These are phyloP conservation scores for Lerista edwardsae DNA, from an alignment of 2,797 vertebrate species.

Conservation along the genomic window DNA sequence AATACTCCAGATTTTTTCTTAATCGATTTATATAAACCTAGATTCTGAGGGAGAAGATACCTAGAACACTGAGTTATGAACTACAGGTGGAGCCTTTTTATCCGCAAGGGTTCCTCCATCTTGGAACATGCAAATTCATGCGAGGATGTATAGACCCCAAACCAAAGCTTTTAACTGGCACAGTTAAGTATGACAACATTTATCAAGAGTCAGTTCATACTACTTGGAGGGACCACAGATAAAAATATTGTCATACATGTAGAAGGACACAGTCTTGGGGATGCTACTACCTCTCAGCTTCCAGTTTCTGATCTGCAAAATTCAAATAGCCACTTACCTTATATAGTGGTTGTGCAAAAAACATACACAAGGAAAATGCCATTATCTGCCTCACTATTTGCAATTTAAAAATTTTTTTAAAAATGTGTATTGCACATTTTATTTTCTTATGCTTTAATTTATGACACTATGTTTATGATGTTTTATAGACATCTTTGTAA, in stretches of 20 bases:
- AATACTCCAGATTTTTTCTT: neutral
- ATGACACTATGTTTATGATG: too few relatives aligned
- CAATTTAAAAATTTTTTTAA: too few relatives aligned
- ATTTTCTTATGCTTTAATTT: too few relatives aligned
- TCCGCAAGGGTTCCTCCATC: too few relatives aligned
- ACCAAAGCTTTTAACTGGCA: neutral
- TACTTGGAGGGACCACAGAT: too few relatives aligned
- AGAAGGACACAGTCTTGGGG: neutral
- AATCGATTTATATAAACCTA: neutral
- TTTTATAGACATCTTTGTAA: too few relatives aligned
- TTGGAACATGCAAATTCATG: too few relatives aligned
- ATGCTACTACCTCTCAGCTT: neutral
- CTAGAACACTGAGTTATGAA: neutral
- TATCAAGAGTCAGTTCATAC: neutral
- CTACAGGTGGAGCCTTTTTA: too few relatives aligned
- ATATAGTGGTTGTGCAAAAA: neutral
- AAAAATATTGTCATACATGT: neutral
- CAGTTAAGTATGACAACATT: neutral
- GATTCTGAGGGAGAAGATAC: neutral
- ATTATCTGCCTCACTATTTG: neutral
- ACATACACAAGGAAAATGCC: neutral
- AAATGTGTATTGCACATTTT: too few relatives aligned
- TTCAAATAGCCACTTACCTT: neutral
- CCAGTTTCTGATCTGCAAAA: neutral
- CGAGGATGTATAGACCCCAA: too few relatives aligned